phyloP scores from a whole-genome alignment of 2,113 vertebrate genomes.

The Aphelocoma coerulescens region DNA sequence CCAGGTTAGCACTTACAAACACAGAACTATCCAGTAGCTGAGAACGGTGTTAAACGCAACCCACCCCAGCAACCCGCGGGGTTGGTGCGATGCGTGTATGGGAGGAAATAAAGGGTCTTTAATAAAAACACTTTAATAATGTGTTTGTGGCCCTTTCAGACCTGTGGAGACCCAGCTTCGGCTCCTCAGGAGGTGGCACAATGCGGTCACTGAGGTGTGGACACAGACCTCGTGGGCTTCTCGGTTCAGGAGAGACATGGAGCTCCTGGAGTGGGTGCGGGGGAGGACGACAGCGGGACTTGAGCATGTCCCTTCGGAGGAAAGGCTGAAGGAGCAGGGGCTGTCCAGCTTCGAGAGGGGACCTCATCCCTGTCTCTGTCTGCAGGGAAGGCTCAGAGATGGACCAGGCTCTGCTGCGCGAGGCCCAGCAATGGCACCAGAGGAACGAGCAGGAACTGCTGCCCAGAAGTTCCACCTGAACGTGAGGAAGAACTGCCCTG shows the following conservation, averaged over 20 bases:
- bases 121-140: background rate
- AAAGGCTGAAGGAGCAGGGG: background rate
- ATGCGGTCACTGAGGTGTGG: accelerated
- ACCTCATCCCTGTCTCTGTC: accelerated
- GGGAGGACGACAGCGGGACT: accelerated
- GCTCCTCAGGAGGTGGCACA: background rate
- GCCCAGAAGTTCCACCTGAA: too few species aligned
- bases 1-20: accelerated
- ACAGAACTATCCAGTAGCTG: accelerated
- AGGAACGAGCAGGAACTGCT: too few species aligned
- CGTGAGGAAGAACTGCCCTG: background rate
- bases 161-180: accelerated
- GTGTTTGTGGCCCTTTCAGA: background rate
- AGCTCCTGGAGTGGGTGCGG: accelerated
- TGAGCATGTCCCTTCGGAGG: accelerated
- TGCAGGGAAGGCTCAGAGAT: background rate
- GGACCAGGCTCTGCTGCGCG: background rate
- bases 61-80: background rate
- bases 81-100: accelerated
- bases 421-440: background rate
- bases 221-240: accelerated
- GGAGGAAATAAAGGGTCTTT: background rate
- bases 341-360: accelerated
- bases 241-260: too few species aligned
- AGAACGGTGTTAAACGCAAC: accelerated